These are phyloP conservation scores for Nestor notabilis DNA, from an alignment of 2,113 vertebrate species.

Conservation along the genomic window DNA sequence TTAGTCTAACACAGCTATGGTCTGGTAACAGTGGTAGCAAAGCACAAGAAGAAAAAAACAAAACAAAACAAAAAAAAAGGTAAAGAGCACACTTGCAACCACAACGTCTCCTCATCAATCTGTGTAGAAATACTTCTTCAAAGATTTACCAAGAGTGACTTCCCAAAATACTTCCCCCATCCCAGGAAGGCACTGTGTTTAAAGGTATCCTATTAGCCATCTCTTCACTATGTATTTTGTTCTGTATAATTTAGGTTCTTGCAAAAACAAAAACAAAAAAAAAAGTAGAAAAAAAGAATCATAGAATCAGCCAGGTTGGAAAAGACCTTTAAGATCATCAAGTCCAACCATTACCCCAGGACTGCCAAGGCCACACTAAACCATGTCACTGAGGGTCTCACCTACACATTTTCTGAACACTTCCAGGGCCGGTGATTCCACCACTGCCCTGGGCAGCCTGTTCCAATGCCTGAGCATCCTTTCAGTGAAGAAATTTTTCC, in stretches of 20 bases:
- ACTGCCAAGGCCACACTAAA: neutral
- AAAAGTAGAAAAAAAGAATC: neutral
- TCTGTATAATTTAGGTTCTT: neutral
- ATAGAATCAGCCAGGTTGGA: neutral
- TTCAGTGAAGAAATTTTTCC: neutral
- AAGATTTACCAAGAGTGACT: neutral
- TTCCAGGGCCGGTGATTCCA: neutral
- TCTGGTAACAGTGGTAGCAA: neutral
- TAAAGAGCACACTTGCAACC: neutral
- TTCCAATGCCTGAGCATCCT: neutral
- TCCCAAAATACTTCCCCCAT: neutral
- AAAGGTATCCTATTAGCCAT: neutral
- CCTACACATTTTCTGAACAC: neutral
- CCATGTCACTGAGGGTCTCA: neutral
- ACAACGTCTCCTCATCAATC: neutral
- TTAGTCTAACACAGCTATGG: neutral
- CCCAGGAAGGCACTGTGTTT: neutral
- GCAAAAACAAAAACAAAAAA: neutral
- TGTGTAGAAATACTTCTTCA: neutral
- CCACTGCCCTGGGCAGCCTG: neutral
- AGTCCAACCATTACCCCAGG: neutral
- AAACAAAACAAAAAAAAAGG: no score
- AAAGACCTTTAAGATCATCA: neutral
- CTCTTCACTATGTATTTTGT: neutral
- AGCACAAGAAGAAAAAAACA: neutral